Percentiles rank a stretch among this genome's conserved stretches.
phyloP scores from a whole-genome alignment of 2,113 vertebrate genomes.

The Nansenia antarctica region DNA sequence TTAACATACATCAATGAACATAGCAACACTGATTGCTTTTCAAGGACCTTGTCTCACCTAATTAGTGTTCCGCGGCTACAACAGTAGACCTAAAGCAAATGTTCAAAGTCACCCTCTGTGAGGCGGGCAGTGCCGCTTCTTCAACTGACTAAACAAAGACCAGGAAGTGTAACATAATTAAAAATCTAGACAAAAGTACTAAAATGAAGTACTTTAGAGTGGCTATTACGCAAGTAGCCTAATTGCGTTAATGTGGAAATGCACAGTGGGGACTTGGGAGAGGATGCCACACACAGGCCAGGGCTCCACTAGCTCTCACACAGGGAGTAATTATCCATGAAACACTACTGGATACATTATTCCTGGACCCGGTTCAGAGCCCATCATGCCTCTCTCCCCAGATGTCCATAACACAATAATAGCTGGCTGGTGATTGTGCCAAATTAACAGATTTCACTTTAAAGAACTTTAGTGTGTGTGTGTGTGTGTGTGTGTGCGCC shows the following conservation, averaged over 20 bases:
- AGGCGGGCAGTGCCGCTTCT: neutral
- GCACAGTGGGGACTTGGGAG: conserved; percentile 8
- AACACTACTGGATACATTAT: conserved; percentile 43
- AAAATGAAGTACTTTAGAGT: conserved; percentile 11
- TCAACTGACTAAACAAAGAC: neutral
- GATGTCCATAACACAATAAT: conserved; percentile 42
- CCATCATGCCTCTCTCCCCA: conserved; percentile 36
- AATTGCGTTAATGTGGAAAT: conserved; percentile 11
- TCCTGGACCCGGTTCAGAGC: conserved; percentile 52
- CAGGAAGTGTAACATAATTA: neutral
- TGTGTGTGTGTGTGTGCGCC: no score
- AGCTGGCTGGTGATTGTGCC: no score
- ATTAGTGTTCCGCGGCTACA: no score
- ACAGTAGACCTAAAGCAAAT: no score
- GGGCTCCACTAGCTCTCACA: conserved; percentile 34
- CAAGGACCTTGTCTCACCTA: no score
- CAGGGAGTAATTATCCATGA: conserved; percentile 56
- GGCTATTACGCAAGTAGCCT: neutral
- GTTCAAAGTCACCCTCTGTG: neutral
- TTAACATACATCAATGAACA: neutral
- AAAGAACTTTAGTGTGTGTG: neutral
- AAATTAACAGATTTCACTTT: conserved; percentile 38
- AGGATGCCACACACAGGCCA: conserved; percentile 5
- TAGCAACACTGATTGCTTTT: neutral
- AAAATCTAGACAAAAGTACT: neutral